Base-by-base conservation (phyloP, 1,140 invertebrate genomes). In the Nephotettix cincticeps region DNA sequence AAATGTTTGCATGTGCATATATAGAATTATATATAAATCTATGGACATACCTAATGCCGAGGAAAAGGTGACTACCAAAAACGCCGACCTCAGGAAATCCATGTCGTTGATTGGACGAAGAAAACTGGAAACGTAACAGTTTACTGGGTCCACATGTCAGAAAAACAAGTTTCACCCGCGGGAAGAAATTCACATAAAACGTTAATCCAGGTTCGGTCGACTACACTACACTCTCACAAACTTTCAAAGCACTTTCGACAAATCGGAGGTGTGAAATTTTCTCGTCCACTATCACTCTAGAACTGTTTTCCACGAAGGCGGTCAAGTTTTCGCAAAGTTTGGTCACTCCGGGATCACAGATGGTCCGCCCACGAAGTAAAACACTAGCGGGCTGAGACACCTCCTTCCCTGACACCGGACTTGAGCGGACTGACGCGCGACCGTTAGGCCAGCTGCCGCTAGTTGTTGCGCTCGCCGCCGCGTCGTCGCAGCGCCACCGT, bases 371-470 rank as follows among this genome's bases (percentile, higher is more conserved):
- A 61, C 56, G 56, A 21, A 61, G 23, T 21, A 4, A n/a, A 2
- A 61, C 56, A 19, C 6, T 9, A 23, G 6, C 4, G 3, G 27
- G 14, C 56, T 9, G 6, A 23, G 14, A 28, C 56, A 27, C 47
- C 9, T 23, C 14, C 56, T 21, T 6, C 1, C 13, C 21, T 2
- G 23, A 27, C 56, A 4, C 14, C 11, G 14, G 1, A 61, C 56
- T 61, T 6, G 13, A 61, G 21, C 25, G 21, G 28, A 61, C 56
- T 61, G 56, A 27, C 56, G 56, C 56, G 56, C 56, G 56, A 61
- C 56, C 56, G 56, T 61, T 61, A 61, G 14, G 25, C 9, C 56
- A 25, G 56, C 13, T 61, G 56, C 14, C 13, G 56, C 21, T 13
- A 28, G 56, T 61, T 61, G 14, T 9, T 25, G 56, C 56, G 13